Conservation (phyloP, 2,797 vertebrate species). For the Pyrocephalus nanus region DNA sequence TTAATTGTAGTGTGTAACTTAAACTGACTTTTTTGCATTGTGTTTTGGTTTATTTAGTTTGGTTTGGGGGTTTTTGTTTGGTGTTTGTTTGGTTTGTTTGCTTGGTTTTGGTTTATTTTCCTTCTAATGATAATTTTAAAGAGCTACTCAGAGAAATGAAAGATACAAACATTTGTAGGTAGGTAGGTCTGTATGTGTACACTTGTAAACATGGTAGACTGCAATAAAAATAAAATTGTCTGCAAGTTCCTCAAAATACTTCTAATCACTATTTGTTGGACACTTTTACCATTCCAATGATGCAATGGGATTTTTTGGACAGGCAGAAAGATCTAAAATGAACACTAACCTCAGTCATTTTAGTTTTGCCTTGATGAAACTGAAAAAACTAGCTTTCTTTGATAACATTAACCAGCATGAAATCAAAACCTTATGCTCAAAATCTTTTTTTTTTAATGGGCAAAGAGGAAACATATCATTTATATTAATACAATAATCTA, state of each 20-base stretch:
- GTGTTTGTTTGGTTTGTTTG: not conserved
- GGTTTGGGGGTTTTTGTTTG: too few species aligned
- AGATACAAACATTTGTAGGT: not conserved
- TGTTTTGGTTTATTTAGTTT: not conserved
- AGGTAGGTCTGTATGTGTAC: not conserved
- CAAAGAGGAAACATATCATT: not conserved
- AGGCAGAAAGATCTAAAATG: not conserved
- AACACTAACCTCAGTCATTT: not conserved
- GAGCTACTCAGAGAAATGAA: not conserved
- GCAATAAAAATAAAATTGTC: not conserved
- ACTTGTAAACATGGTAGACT: not conserved
- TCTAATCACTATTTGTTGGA: not conserved
- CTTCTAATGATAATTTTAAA: not conserved
- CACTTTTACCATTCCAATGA: not conserved
- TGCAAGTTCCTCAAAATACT: not conserved
- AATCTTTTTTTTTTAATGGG: not conserved
- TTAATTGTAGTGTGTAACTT: not conserved
- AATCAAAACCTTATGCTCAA: not conserved
- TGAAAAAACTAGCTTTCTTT: not conserved
- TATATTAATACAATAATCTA: not conserved
- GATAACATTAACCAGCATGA: rapidly evolving
- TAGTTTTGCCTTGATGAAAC: not conserved
- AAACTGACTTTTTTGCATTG: not conserved
- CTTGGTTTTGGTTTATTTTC: not conserved
- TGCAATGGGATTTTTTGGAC: not conserved